Percentiles rank a stretch among this genome's conserved stretches.
Conservation (phyloP, 2,113 vertebrate genomes). For the Notothenia coriiceps region DNA sequence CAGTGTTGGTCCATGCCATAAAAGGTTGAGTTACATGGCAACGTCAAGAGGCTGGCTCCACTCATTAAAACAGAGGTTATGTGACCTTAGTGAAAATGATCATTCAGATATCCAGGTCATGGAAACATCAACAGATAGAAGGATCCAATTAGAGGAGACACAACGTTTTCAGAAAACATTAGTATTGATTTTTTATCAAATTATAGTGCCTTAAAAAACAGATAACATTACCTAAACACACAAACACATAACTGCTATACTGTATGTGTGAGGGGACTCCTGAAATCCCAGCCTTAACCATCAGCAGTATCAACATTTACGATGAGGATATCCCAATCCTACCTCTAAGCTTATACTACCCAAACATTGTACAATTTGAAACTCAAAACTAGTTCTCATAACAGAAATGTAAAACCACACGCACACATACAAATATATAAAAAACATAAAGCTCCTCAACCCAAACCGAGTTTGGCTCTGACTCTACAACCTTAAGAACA, state of each 20-base stretch:
- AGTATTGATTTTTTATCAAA: not conserved
- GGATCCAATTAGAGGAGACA: slow-evolving; percentile 27
- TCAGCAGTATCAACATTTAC: not conserved
- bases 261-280: not conserved
- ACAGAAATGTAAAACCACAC: not conserved
- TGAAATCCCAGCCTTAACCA: not conserved
- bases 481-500: slow-evolving; percentile 8
- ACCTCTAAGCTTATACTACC: not conserved
- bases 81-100: slow-evolving; percentile 50
- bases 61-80: slow-evolving; percentile 34
- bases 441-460: too few species aligned
- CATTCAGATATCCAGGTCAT: slow-evolving; percentile 21
- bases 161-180: slow-evolving; percentile 1
- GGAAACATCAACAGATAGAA: slow-evolving; percentile 24
- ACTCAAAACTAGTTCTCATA: slow-evolving; percentile 1
- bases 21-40: slow-evolving; percentile 40
- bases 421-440: too few species aligned
- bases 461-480: too few species aligned
- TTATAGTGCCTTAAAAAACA: not conserved
- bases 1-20: slow-evolving; percentile 18
- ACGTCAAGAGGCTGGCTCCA: slow-evolving; percentile 18
- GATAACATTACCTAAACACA: not conserved
- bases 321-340: not conserved
- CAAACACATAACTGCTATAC: too few species aligned
- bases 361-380: not conserved